Conservation (phyloP, 2,113 vertebrate genomes). For the Paramisgurnus dabryanus region DNA sequence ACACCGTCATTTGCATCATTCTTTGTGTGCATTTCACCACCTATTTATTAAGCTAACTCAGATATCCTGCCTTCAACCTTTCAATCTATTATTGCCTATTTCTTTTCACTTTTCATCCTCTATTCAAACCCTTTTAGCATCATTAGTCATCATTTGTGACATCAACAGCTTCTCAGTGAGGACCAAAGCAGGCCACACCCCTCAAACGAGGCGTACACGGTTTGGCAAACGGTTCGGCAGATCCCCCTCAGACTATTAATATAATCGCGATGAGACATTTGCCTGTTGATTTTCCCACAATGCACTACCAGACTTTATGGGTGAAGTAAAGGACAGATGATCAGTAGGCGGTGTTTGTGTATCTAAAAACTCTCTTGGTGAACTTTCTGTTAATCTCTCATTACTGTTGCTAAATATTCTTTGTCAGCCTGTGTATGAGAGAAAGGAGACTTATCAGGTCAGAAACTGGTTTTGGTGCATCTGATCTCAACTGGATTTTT, state of each 20-base stretch:
- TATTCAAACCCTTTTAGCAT: background rate
- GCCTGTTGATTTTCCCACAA: background rate
- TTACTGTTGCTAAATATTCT: conserved; percentile 2
- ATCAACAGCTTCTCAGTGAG: conserved; percentile 1
- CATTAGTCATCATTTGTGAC: conserved; percentile 21
- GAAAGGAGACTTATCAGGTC: background rate
- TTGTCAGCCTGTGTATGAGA: background rate
- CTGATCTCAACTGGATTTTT: background rate
- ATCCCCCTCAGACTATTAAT: conserved; percentile 26
- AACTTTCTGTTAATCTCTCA: background rate
- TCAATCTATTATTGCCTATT: background rate
- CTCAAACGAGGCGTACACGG: background rate
- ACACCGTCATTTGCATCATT: background rate
- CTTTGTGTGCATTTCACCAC: background rate
- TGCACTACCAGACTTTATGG: background rate
- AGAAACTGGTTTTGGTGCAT: background rate
- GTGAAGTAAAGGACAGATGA: conserved; percentile 46
- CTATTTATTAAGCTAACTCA: background rate
- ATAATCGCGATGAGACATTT: background rate
- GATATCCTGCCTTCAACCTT: background rate
- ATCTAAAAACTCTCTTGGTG: conserved; percentile 13
- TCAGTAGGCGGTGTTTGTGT: conserved; percentile 37
- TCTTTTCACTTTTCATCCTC: conserved; percentile 49
- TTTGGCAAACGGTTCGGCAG: background rate
- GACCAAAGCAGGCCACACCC: conserved; percentile 1